Conservation (phyloP, 2,113 vertebrate species). For the Myotis yumanensis region DNA sequence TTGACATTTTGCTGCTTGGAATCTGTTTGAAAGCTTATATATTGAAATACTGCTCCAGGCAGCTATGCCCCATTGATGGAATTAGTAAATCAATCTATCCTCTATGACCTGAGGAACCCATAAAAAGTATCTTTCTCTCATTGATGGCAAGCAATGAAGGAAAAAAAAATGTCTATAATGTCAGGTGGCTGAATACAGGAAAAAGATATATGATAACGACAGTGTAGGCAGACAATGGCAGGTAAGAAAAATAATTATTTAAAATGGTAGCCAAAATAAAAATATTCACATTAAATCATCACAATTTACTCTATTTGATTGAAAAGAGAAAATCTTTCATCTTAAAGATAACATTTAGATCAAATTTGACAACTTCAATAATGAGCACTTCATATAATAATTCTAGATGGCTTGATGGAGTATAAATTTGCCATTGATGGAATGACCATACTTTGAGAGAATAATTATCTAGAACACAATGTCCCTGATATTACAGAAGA, state of each 20-base stretch:
- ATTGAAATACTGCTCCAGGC: constrained; percentile 58
- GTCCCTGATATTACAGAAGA: neutral
- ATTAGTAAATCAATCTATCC: constrained; percentile 57
- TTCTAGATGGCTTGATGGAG: constrained; percentile 40
- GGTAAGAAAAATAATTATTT: constrained; percentile 54
- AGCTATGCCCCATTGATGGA: constrained; percentile 19
- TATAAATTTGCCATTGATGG: neutral
- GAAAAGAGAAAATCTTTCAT: constrained; percentile 50
- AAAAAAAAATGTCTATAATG: constrained; percentile 44
- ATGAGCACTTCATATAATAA: constrained; percentile 41
- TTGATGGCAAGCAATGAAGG: constrained; percentile 64
- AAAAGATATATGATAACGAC: constrained; percentile 64
- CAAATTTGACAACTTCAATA: constrained; percentile 68
- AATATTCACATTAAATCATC: constrained; percentile 16
- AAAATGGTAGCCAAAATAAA: constrained; percentile 57
- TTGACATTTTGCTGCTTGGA: constrained; percentile 19
- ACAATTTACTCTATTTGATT: constrained; percentile 54
- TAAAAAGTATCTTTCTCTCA: constrained; percentile 69
- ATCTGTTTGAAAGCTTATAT: constrained; percentile 46
- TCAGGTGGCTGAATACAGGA: constrained; percentile 47
- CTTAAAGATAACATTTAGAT: constrained; percentile 64
- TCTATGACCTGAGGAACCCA: constrained; percentile 57
- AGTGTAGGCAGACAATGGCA: neutral
- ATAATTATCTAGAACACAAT: neutral
- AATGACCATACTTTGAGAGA: constrained; percentile 30